Base-by-base conservation (phyloP, 2,888 invertebrate genomes). In the Rosalia funebris region DNA sequence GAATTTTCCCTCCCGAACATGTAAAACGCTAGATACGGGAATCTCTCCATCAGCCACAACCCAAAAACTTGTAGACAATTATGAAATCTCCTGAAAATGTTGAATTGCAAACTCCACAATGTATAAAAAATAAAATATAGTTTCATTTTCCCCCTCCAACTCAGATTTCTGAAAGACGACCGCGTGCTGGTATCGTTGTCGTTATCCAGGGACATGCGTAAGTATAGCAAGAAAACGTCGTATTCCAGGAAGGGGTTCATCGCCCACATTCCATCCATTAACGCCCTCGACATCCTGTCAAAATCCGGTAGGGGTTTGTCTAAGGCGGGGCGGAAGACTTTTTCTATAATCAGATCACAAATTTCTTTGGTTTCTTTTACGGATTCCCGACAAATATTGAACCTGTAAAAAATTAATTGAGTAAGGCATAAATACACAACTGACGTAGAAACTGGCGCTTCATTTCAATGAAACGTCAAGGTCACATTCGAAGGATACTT, bases 21-120 rank as follows among this genome's bases (percentile, higher is more conserved):
- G n/a, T n/a, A n/a, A n/a, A n/a, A n/a, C n/a, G n/a, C 90, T 32
- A 91, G 69, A 68, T 87, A 88, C 0, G 92, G 92, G 71, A 86
- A 88, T 52, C 88, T 85, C 65, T 86, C 86, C 77, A 89, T 87
- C 0, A 91, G 72, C 62, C 85, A 84, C 11, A 91, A 75, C 14
- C 86, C 82, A 1, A 87, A 71, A 71, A 83, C 82, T 75, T 88
- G 87, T 47, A 87, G 82, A 16, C 81, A 75, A 74, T 91, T 92
- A 48, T 89, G 84, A 69, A 87, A 86, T 39, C 84, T 77, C 7
- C 90, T 84, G 12, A 86, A 37, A 87, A 72, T 50, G 71, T 76
- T 2, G 83, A 84, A 77, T 45, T 66, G 62, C 66, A 75, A 64
- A 9, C 57, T 36, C 45, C 65, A 65, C 10, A 70, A 56, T 0